Base-by-base conservation (phyloP, 2,113 vertebrate species). In the Carettochelys insculpta region DNA sequence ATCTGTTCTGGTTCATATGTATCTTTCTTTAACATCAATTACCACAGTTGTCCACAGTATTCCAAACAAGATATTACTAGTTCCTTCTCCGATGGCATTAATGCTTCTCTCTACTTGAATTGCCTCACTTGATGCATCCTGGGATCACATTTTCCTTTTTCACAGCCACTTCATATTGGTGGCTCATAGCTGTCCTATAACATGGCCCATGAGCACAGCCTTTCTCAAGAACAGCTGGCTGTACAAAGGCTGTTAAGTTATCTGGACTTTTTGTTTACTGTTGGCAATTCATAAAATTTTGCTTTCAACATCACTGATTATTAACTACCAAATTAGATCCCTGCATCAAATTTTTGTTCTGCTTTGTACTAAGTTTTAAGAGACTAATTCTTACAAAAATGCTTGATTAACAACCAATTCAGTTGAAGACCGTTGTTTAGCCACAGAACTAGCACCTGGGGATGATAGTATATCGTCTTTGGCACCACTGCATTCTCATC, bases 361-460 rank as follows among this genome's bases (percentile, higher is more conserved):
- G 31, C 9, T 78, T 82, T 0, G 0, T 10, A 3, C 56, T 83
- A 56, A 77, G 77, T 27, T 61, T 0, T 41, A 87, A 88, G 41
- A 16, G 29, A 8, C 7, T 5, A 54, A 12, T 0, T 4, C 47
- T 34, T 20, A 75, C n/a, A 52, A 82, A 79, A 79, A 65, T 43
- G 38, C 1, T 0, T 1, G 0, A 27, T 0, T 1, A 41, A 29
- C 75, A 88, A n/a, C 51, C 56, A 3, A 0, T 6, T 61, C 47
- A 14, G 24, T 0, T 0, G 24, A 14, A 41, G 16, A 84, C 38
- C 45, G 27, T 52, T n/a, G 51, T 27, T 82, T 58, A 68, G 13
- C 51, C 53, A 58, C 68, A n/a, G 29, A 86, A 34, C 0, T 0
- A 53, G 3, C 0, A 0, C 47, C n/a, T n/a, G n/a, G n/a, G n/a